phyloP scores from a whole-genome alignment of 2,797 vertebrate species.

The Apogon hyalosoma region DNA sequence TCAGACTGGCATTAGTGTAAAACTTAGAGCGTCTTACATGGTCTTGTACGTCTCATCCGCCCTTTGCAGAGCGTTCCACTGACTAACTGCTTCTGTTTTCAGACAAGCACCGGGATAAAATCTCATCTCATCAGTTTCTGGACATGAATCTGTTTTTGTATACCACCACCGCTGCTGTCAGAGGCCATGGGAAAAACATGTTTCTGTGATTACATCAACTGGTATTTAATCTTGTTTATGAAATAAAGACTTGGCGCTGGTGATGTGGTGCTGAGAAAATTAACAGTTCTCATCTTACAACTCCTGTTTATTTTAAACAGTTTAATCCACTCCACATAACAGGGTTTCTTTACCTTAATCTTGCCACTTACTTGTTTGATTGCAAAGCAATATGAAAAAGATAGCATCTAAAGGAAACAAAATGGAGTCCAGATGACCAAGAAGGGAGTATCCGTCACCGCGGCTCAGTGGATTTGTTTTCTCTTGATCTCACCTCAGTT shows the following conservation, averaged over 20 bases:
- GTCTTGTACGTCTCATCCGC: too few relatives aligned
- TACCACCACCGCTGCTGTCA: conserved; percentile 35
- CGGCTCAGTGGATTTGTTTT: conserved; percentile 41
- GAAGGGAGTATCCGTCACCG: conserved; percentile 42
- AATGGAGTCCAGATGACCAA: conserved; percentile 67
- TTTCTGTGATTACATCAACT: conserved; percentile 51
- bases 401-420: conserved; percentile 65
- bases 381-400: conserved; percentile 47
- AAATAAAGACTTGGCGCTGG: conserved; percentile 55
- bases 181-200: conserved; percentile 57
- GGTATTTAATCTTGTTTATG: conserved; percentile 64
- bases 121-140: conserved; percentile 27
- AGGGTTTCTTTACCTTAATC: conserved; percentile 43
- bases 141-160: conserved; percentile 43
- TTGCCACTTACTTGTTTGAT: conserved; percentile 60
- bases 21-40: too few relatives aligned
- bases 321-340: conserved; percentile 50
- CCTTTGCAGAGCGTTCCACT: background rate
- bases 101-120: conserved; percentile 30
- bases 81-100: conserved; percentile 36
- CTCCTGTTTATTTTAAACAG: conserved; percentile 60
- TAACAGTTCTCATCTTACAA: conserved; percentile 55
- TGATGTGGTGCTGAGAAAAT: conserved; percentile 53
- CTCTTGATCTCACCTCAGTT: conserved; percentile 63
- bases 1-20: too few relatives aligned